Evolutionary conservation across 2,888 invertebrate species (phyloP).

Genomic region (Ophion costatus): DNA sequence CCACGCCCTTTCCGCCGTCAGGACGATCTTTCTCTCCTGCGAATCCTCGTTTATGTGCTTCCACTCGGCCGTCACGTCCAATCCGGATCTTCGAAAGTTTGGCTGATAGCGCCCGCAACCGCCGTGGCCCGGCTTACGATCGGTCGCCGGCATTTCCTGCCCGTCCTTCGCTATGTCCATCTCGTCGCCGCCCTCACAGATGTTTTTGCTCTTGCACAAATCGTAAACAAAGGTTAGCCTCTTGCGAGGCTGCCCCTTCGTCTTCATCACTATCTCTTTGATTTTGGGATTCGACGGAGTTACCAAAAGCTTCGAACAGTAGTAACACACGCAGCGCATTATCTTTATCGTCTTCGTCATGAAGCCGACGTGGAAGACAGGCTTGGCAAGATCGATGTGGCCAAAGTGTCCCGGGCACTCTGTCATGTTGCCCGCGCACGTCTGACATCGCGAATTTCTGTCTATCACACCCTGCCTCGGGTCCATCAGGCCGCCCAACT

Average conservation of each 20-base stretch:
- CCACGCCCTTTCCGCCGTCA: conserved; percentile 98
- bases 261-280: conserved; percentile 97
- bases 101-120: conserved; percentile 99
- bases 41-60: conserved; percentile 99
- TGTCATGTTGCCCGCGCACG: conserved; percentile 98
- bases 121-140: conserved; percentile 91
- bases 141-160: conserved; percentile 84
- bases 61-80: conserved; percentile 99
- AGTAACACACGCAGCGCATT: conserved; percentile 99
- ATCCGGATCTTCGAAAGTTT: conserved; percentile 93
- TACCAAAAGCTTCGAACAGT: conserved; percentile 98
- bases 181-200: conserved; percentile 99
- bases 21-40: conserved; percentile 96
- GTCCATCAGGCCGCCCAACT: conserved; percentile 99
- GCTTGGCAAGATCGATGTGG: conserved; percentile 98
- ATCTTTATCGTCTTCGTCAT: conserved; percentile 98
- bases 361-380: conserved; percentile 99
- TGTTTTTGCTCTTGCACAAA: conserved; percentile 98
- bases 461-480: conserved; percentile 99
- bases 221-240: conserved; percentile 98
- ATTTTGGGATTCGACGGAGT: conserved; percentile 97
- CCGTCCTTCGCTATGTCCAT: conserved; percentile 95
- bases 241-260: conserved; percentile 98
- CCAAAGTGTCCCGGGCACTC: conserved; percentile 99
- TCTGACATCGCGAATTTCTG: conserved; percentile 95